A percentile compares a stretch with the other conserved stretches of the same genome.
phyloP scores from a whole-genome alignment of 2,888 invertebrate species.

The Isotomurus palustris region DNA sequence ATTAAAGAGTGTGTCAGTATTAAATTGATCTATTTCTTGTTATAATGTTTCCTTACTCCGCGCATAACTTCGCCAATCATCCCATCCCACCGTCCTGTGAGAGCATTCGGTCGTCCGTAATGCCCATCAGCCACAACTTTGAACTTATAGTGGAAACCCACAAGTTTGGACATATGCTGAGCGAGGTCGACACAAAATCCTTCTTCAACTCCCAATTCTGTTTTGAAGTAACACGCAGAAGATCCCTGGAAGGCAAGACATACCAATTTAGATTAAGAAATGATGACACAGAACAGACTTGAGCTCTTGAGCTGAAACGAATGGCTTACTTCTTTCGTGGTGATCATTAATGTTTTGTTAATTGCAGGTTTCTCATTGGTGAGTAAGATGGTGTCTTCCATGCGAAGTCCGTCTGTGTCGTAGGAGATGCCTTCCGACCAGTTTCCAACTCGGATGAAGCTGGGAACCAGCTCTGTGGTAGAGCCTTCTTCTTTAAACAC shows the following conservation, averaged over 20 bases:
- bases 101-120: constrained; percentile 37
- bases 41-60: constrained; percentile 38
- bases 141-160: constrained; percentile 41
- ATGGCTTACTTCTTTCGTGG: constrained; percentile 32
- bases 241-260: constrained; percentile 25
- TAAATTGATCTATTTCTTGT: not conserved
- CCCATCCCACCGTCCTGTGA: constrained; percentile 42
- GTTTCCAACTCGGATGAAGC: constrained; percentile 38
- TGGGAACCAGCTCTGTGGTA: constrained; percentile 9
- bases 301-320: not conserved
- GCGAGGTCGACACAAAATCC: constrained; percentile 42
- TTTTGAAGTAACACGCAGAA: constrained; percentile 28
- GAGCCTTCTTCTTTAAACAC: constrained; percentile 24
- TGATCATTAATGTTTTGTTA: constrained; percentile 43
- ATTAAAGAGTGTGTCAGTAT: not conserved
- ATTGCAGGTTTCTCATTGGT: constrained; percentile 42
- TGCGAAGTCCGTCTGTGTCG: constrained; percentile 35
- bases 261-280: not conserved
- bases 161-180: constrained; percentile 32
- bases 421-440: constrained; percentile 38
- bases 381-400: constrained; percentile 34
- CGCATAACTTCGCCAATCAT: constrained; percentile 42
- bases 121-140: constrained; percentile 34
- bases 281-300: not conserved
- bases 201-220: constrained; percentile 32